Base-by-base conservation (phyloP, 2,888 invertebrate genomes). In the Lagria hirta region DNA sequence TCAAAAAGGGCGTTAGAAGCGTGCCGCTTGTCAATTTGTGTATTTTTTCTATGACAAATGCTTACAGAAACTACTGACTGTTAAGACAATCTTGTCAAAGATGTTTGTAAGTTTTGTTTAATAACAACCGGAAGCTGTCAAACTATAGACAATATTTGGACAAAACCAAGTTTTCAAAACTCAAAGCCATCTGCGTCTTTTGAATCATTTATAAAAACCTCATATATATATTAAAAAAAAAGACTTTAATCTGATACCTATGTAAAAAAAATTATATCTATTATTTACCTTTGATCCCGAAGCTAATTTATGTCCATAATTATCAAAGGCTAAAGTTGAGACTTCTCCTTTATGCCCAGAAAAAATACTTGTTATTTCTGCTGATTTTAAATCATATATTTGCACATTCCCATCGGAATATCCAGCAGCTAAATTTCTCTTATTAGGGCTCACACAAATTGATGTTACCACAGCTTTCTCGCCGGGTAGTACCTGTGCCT, bases 391-490 rank as follows among this genome's bases (percentile, higher is more conserved):
- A 68, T 92, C 86, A 70, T 85, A 96, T 4, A 92, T 79, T 69
- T 86, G 85, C 0, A 97, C 79, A 23, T 82, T 82, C 1, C 97
- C 99, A 75, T 97, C 92, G 0, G 81, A 77, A 71, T 95, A 97
- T 1, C 98, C 98, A 11, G 89, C 90, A 7, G 97, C 95, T 56
- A 98, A 73, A 53, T 86, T 83, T 32, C 83, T 74, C 40, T 84
- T 84, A 65, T 84, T 84, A 0, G 89, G 86, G 52, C 86, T 88
- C 1, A 84, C 79, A 35, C 84, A 81, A 48, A 96, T 70, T 36
- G 79, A 78, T 0, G 90, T 88, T 0, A 90, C 94, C 37, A 84
- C 81, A 26, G 84, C 77, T 63, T 86, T 88, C 50, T 90, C 91
- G 6, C 93, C 92, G 2, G 82, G 77, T 23, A 95, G 74, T 0